Conservation (phyloP, 2,888 invertebrate species). For the Hemistola chrysoprasaria region DNA sequence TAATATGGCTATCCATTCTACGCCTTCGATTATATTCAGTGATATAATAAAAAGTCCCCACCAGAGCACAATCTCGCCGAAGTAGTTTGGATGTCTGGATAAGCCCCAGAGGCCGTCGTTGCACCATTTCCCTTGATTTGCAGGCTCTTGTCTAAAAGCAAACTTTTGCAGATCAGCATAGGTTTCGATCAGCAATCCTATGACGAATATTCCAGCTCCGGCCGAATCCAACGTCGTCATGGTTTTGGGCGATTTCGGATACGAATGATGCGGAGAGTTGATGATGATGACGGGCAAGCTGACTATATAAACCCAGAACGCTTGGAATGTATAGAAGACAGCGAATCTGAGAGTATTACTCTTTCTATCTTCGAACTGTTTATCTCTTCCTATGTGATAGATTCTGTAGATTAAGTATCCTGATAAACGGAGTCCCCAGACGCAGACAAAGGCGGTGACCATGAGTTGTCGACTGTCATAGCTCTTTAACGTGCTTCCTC, state of each 20-base stretch:
- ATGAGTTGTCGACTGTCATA: slow-evolving; percentile 95
- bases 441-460: slow-evolving; percentile 92
- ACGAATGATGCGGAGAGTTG: slow-evolving; percentile 91
- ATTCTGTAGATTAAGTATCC: slow-evolving; percentile 95
- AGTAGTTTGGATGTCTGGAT: slow-evolving; percentile 96
- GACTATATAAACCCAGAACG: slow-evolving; percentile 95
- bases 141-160: slow-evolving; percentile 93
- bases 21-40: slow-evolving; percentile 91
- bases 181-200: slow-evolving; percentile 93
- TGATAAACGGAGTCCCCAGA: slow-evolving; percentile 94
- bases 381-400: slow-evolving; percentile 94
- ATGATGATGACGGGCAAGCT: slow-evolving; percentile 96
- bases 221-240: slow-evolving; percentile 94
- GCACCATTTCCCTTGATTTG: slow-evolving; percentile 96
- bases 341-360: slow-evolving; percentile 94
- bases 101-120: slow-evolving; percentile 94
- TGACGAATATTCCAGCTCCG: slow-evolving; percentile 92
- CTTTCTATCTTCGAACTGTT: slow-evolving; percentile 93
- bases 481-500: slow-evolving; percentile 85
- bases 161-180: slow-evolving; percentile 97
- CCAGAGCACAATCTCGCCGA: slow-evolving; percentile 96
- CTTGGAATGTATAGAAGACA: slow-evolving; percentile 96
- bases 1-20: slow-evolving; percentile 93
- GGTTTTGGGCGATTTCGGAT: slow-evolving; percentile 88
- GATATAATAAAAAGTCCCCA: slow-evolving; percentile 96